Percentiles rank a stretch among this genome's conserved stretches.
Conservation (phyloP, 2,888 invertebrate genomes). For the Gibbula magus region DNA sequence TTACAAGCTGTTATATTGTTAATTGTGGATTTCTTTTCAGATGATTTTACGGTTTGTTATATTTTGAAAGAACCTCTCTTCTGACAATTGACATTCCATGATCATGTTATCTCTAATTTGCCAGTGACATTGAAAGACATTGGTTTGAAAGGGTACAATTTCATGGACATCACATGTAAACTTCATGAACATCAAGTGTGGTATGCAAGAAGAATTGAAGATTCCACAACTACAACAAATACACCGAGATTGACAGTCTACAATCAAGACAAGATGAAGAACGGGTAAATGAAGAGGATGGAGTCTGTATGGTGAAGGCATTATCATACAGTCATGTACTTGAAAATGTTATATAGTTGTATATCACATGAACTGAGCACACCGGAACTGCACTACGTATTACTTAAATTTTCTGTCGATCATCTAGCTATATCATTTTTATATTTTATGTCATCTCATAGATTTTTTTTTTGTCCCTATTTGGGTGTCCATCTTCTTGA, state of each 20-base stretch:
- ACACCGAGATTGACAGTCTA: neutral
- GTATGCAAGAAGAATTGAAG: neutral
- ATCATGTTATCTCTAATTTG: too few relatives aligned
- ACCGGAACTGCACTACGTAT: conserved; percentile 10
- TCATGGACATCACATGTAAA: too few relatives aligned
- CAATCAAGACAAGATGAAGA: neutral
- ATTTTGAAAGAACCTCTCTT: too few relatives aligned
- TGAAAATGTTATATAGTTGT: neutral
- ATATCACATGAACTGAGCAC: conserved; percentile 15
- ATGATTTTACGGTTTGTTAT: too few relatives aligned
- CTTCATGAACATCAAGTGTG: neutral
- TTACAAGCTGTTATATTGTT: too few relatives aligned
- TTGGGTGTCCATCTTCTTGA: conserved; percentile 67
- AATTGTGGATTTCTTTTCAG: too few relatives aligned
- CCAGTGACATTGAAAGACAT: too few relatives aligned
- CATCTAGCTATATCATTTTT: conserved; percentile 1
- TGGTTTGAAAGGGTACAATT: too few relatives aligned
- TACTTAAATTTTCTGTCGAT: neutral
- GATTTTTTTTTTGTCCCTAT: conserved; percentile 66
- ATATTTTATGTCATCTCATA: conserved; percentile 34
- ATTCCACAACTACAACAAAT: neutral
- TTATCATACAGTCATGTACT: neutral
- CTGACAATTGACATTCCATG: too few relatives aligned
- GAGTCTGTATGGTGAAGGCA: neutral
- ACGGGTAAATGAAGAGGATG: neutral